Evolutionary conservation across 1,140 invertebrate species (phyloP).

Genomic region (silkworm (Bombyx mori)): DNA sequence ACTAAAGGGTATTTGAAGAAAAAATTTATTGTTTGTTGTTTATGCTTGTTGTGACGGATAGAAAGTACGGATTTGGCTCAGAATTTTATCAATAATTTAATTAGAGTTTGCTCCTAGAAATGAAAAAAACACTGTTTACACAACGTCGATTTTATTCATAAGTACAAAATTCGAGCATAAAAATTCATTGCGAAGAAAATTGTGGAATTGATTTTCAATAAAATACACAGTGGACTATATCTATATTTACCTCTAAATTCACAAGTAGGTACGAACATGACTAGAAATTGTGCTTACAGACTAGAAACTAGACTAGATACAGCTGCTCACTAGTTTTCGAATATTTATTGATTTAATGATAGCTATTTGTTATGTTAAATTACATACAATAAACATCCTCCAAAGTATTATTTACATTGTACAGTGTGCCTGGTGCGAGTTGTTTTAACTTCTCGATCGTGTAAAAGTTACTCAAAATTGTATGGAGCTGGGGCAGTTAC

Average conservation of each 20-base stretch:
- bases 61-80: too few species aligned
- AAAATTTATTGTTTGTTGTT: too few species aligned
- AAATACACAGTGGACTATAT: conserved; percentile 18
- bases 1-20: too few species aligned
- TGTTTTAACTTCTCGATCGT: too few species aligned
- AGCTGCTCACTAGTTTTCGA: too few species aligned
- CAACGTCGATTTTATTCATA: conserved; percentile 7
- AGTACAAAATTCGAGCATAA: conserved; percentile 18
- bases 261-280: conserved; percentile 12
- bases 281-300: conserved; percentile 19
- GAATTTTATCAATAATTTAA: too few species aligned
- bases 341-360: too few species aligned
- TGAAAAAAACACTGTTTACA: conserved; percentile 11
- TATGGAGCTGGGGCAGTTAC: too few species aligned
- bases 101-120: background rate
- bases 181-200: background rate
- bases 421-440: conserved; percentile 8
- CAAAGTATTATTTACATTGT: conserved; percentile 22
- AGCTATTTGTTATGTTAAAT: too few species aligned
- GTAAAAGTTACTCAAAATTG: too few species aligned
- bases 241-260: background rate
- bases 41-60: too few species aligned
- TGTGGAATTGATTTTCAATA: conserved; percentile 9
- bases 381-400: too few species aligned
- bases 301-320: conserved; percentile 15